Conservation (phyloP, 2,113 vertebrate genomes). For the Dunckerocampus dactyliophorus region DNA sequence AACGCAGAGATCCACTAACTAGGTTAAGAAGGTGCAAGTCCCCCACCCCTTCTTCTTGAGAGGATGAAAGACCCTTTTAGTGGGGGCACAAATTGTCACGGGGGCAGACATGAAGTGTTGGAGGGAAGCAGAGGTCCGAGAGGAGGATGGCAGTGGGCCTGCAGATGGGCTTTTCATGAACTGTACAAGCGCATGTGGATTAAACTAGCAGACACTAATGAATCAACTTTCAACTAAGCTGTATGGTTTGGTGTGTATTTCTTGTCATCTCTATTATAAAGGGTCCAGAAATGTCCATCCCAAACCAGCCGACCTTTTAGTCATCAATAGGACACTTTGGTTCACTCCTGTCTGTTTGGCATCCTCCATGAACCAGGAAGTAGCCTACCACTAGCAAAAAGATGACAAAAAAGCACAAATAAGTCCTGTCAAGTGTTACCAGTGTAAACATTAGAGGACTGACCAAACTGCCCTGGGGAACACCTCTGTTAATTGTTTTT, state of each 20-base stretch:
- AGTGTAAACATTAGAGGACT: too few relatives aligned
- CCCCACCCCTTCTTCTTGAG: slow-evolving; percentile 2
- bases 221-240: slow-evolving; percentile 12
- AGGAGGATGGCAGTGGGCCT: slow-evolving; percentile 46
- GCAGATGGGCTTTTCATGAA: slow-evolving; percentile 63
- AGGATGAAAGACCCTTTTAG: slow-evolving; percentile 57
- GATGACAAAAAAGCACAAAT: too few relatives aligned
- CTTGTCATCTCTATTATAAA: too few relatives aligned
- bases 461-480: too few relatives aligned
- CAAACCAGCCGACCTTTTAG: too few relatives aligned
- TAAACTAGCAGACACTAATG: slow-evolving; percentile 20
- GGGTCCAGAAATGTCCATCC: too few relatives aligned
- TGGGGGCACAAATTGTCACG: slow-evolving; percentile 59
- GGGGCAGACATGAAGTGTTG: slow-evolving; percentile 64
- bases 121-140: slow-evolving; percentile 44
- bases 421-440: too few relatives aligned
- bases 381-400: too few relatives aligned
- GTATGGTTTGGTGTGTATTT: background rate
- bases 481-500: too few relatives aligned
- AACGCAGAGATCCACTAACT: slow-evolving; percentile 63
- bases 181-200: slow-evolving; percentile 38
- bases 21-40: slow-evolving; percentile 64
- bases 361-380: too few relatives aligned
- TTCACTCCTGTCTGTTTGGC: too few relatives aligned
- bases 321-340: too few relatives aligned